Conservation (phyloP, 2,888 invertebrate species). For the Capitulum mitella region DNA sequence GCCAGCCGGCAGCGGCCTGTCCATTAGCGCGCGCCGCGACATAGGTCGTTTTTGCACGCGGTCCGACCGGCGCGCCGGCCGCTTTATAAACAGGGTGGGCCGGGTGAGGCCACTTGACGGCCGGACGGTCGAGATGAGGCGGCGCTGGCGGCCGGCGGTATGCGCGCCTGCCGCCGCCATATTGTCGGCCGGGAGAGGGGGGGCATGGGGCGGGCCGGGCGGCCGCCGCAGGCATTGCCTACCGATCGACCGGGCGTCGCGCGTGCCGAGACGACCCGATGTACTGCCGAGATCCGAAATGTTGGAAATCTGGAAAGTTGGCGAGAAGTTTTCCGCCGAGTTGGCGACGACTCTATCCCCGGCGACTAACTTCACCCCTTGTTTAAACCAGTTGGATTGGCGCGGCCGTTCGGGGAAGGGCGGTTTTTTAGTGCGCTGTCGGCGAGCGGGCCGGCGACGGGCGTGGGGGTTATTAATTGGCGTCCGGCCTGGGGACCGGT, state of each 20-base stretch:
- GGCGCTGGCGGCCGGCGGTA: neutral
- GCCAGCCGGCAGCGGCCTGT: neutral
- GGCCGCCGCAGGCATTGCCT: no score
- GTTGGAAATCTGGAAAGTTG: neutral
- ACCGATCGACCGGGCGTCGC: no score
- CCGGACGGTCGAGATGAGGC: neutral
- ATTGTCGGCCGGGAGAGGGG: neutral
- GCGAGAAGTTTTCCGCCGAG: neutral
- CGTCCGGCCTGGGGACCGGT: neutral
- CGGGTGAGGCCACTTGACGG: conserved; percentile 20
- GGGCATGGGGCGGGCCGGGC: no score
- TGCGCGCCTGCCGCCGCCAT: conserved; percentile 20
- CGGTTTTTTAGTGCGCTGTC: neutral
- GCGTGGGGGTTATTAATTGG: neutral
- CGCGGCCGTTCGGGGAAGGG: neutral
- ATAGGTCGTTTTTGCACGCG: conserved; percentile 6
- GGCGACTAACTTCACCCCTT: neutral
- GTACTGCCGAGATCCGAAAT: neutral
- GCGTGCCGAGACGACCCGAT: neutral
- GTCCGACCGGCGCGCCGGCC: conserved; percentile 14
- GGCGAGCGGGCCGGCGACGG: neutral
- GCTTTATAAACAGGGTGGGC: conserved; percentile 23
- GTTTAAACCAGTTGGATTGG: conserved; percentile 22
- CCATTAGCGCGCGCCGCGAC: conserved; percentile 21
- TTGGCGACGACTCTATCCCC: neutral